Evolutionary conservation across 2,113 vertebrate species (phyloP).

Genomic region (Synchiropus splendidus): DNA sequence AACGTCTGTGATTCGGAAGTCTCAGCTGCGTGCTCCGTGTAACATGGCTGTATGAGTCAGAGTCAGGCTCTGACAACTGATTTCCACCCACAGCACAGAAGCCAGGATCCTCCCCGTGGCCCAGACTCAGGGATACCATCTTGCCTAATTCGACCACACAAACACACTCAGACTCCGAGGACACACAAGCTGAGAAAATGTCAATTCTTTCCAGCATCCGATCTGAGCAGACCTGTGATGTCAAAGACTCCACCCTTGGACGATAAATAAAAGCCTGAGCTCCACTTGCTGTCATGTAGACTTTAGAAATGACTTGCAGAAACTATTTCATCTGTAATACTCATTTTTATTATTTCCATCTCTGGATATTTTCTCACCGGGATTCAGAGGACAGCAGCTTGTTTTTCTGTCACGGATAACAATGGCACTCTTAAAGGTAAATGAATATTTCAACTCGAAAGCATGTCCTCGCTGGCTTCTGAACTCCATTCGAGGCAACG

Average conservation of each 20-base stretch:
- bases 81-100: slow-evolving; percentile 29
- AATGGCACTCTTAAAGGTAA: not conserved
- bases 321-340: no score
- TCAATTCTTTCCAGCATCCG: slow-evolving; percentile 21
- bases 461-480: no score
- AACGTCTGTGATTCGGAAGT: no score
- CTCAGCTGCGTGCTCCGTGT: slow-evolving; percentile 1
- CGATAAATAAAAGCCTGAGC: slow-evolving; percentile 34
- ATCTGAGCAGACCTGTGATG: slow-evolving; percentile 51
- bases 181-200: slow-evolving; percentile 5
- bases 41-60: slow-evolving; percentile 27
- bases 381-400: no score
- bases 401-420: slow-evolving; percentile 19
- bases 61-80: slow-evolving; percentile 14
- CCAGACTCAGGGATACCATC: slow-evolving; percentile 37
- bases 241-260: slow-evolving; percentile 53
- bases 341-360: not conserved
- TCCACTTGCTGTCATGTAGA: slow-evolving; percentile 6
- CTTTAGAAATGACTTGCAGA: slow-evolving; percentile 17
- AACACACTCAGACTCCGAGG: slow-evolving; percentile 1
- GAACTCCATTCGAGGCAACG: no score
- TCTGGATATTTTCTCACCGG: slow-evolving; percentile 3
- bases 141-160: slow-evolving; percentile 18
- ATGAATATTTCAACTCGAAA: no score
- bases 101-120: slow-evolving; percentile 36